These are phyloP conservation scores for Euzetes globulus DNA, from an alignment of 2,888 invertebrate genomes.

Conservation along the genomic window DNA sequence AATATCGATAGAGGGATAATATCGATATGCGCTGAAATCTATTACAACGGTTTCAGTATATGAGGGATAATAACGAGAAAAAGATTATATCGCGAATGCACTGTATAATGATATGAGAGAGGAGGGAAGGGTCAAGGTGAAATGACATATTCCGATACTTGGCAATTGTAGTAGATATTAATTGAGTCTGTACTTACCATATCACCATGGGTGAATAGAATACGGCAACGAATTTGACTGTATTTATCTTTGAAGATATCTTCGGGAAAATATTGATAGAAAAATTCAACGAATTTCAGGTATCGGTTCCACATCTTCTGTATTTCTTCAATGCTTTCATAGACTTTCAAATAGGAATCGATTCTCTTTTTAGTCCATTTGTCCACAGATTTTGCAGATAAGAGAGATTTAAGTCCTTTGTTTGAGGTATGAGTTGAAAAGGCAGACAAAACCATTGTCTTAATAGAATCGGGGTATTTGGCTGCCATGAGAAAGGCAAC, in stretches of 20 bases:
- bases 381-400: not conserved
- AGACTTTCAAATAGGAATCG: not conserved
- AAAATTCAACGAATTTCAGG: not conserved
- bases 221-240: not conserved
- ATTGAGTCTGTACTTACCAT: not conserved
- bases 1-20: too few species aligned
- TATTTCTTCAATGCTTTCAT: not conserved
- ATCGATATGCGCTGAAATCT: too few species aligned
- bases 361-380: not conserved
- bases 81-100: too few species aligned
- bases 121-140: too few species aligned
- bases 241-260: slow-evolving; percentile 4
- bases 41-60: too few species aligned
- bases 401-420: too few species aligned
- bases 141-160: too few species aligned
- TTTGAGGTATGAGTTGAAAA: not conserved
- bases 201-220: not conserved
- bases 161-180: not conserved
- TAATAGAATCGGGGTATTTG: slow-evolving; percentile 44
- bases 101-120: too few species aligned
- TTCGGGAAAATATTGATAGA: not conserved
- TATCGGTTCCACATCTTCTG: not conserved
- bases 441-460: slow-evolving; percentile 41
- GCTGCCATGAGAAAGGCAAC: slow-evolving; percentile 46
- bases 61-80: too few species aligned